phyloP scores from a whole-genome alignment of 2,113 vertebrate species.

The Pteruthius melanotis region DNA sequence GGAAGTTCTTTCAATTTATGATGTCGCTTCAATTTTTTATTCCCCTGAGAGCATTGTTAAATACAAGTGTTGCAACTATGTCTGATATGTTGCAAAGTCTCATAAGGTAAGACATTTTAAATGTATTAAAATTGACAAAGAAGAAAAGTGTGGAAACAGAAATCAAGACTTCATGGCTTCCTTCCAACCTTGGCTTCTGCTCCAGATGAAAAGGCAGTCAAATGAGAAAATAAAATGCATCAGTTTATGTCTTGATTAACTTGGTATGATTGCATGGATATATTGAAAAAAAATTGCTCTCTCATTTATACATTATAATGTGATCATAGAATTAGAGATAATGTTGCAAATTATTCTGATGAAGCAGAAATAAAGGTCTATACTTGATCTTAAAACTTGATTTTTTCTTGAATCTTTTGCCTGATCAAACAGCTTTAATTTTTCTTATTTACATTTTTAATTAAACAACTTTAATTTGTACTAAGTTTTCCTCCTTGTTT shows the following conservation, averaged over 20 bases:
- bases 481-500: not conserved
- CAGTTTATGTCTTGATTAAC: not conserved
- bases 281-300: not conserved
- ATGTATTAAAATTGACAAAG: not conserved
- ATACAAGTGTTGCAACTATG: not conserved
- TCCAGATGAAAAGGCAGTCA: not conserved
- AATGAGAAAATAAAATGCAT: not conserved
- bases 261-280: not conserved
- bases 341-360: not conserved
- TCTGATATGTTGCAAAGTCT: not conserved
- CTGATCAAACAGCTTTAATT: not conserved
- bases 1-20: not conserved
- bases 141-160: not conserved
- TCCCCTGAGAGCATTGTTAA: not conserved
- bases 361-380: not conserved
- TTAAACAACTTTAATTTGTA: not conserved
- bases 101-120: not conserved
- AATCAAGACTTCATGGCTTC: not conserved
- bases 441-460: not conserved
- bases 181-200: not conserved
- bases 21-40: not conserved
- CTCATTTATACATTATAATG: conserved; percentile 1
- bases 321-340: not conserved
- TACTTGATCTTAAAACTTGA: not conserved
- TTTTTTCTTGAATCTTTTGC: not conserved